phyloP scores from a whole-genome alignment of 2,113 vertebrate species.

The Esox niger region DNA sequence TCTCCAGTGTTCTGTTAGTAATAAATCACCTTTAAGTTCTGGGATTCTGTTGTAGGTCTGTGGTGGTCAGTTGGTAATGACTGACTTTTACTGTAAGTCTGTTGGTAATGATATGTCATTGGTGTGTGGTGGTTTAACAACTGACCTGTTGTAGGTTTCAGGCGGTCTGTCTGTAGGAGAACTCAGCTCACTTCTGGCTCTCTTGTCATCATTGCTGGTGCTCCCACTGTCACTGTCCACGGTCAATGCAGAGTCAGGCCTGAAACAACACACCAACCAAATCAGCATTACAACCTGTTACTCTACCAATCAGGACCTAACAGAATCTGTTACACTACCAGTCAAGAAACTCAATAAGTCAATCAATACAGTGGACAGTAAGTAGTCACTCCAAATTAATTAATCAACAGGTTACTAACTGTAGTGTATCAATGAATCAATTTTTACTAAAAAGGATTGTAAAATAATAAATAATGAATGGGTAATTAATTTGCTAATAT shows the following conservation, averaged over 20 bases:
- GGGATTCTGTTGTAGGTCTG: neutral
- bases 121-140: constrained; percentile 17
- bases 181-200: constrained; percentile 88
- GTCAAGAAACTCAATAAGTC: constrained; percentile 11
- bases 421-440: too few species aligned
- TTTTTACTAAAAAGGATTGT: too few species aligned
- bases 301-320: constrained; percentile 19
- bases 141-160: constrained; percentile 80
- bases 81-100: neutral
- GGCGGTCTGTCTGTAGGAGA: constrained; percentile 89
- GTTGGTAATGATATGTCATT: too few species aligned
- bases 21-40: too few species aligned
- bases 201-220: constrained; percentile 89
- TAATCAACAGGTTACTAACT: constrained; percentile 8
- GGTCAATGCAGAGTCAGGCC: constrained; percentile 90
- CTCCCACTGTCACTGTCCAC: constrained; percentile 77
- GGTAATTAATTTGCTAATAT: too few species aligned
- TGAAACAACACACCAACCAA: constrained; percentile 51
- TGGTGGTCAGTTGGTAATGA: neutral
- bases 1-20: too few species aligned
- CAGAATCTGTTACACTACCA: constrained; percentile 18
- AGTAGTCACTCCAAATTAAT: constrained; percentile 16
- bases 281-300: neutral
- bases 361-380: constrained; percentile 20
- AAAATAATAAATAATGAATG: too few species aligned